Percentiles rank a stretch among this genome's conserved stretches.
phyloP scores from a whole-genome alignment of 2,888 invertebrate species.

The Drosophila gaucha region DNA sequence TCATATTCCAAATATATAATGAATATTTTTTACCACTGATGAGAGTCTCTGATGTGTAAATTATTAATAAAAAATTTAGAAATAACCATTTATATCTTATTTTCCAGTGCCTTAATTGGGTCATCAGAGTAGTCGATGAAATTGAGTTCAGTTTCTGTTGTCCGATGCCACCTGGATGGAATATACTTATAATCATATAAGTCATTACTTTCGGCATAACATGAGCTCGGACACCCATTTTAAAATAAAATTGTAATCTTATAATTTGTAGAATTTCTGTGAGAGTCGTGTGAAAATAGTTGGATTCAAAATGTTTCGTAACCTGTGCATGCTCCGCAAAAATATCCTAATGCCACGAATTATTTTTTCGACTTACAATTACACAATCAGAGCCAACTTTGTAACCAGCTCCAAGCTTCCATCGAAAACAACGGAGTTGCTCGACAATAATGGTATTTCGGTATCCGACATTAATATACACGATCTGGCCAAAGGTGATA shows the following conservation, averaged over 20 bases:
- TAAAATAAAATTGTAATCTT: conserved; percentile 28
- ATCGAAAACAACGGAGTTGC: background rate
- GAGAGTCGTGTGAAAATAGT: background rate
- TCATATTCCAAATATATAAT: too few species aligned
- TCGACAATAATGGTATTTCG: conserved; percentile 5
- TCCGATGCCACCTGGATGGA: background rate
- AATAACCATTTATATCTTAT: too few species aligned
- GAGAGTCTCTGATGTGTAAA: too few species aligned
- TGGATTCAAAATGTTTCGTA: conserved; percentile 51
- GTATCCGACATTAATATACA: conserved; percentile 53
- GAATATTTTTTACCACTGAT: too few species aligned
- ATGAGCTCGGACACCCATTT: conserved; percentile 21
- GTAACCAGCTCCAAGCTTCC: conserved; percentile 1
- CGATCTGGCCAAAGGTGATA: conserved; percentile 53
- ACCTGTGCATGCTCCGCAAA: conserved; percentile 42
- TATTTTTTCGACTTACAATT: conserved; percentile 22
- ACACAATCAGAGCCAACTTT: conserved; percentile 17
- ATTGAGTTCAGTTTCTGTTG: background rate
- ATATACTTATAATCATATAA: conserved; percentile 2
- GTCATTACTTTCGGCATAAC: conserved; percentile 34
- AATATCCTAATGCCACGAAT: conserved; percentile 27
- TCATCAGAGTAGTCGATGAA: conserved; percentile 35
- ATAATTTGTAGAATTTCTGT: conserved; percentile 1
- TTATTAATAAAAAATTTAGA: background rate
- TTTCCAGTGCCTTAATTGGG: background rate